Evolutionary conservation across 1,140 invertebrate genomes (phyloP), one percentile per base, ranked within the genome.

Genomic region (Drosophila sp.): DNA sequence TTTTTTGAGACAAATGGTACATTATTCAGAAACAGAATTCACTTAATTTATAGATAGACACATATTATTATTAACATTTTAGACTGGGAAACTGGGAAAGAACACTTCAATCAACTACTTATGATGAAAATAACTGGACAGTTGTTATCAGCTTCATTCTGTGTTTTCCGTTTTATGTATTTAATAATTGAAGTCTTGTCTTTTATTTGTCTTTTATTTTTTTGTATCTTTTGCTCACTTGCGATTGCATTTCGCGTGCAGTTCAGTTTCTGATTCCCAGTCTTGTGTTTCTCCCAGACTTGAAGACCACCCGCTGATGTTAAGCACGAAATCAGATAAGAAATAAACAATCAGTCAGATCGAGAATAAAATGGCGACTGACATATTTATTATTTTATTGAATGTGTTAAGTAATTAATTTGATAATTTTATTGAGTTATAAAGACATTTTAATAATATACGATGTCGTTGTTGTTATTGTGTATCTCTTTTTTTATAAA

Each of bases 191-290:
- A n/a, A 13, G 13, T 13, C 4, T 29, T 29, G 11, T n/a, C n/a
- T 38, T 38, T n/a, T 13, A 13, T n/a, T n/a, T n/a, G n/a, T n/a
- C n/a, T n/a, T n/a, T n/a, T n/a, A 13, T 18, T 40, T 38, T 57
- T 18, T 66, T 40, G 48, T 72, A 41, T 38, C 21, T 14, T 29
- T 58, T 58, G 25, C 27, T n/a, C 25, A n/a, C n/a, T 61, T 48
- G 29, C 40, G 9, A 45, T 43, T 32, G 43, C 36, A 61, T 59
- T 62, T 67, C 51, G 66, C 65, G 69, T 73, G 62, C 40, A 67
- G 45, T 45, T 78, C 59, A 63, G 67, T 65, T 29, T 29, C 3
- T 29, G 27, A 2, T 29, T 7, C 27, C 11, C n/a, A 38, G 1
- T 38, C 36, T 46, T 61, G 16, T 45, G 25, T 45, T 32, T 32